Conservation (phyloP, 2,113 vertebrate species). For the Xiphophorus couchianus region DNA sequence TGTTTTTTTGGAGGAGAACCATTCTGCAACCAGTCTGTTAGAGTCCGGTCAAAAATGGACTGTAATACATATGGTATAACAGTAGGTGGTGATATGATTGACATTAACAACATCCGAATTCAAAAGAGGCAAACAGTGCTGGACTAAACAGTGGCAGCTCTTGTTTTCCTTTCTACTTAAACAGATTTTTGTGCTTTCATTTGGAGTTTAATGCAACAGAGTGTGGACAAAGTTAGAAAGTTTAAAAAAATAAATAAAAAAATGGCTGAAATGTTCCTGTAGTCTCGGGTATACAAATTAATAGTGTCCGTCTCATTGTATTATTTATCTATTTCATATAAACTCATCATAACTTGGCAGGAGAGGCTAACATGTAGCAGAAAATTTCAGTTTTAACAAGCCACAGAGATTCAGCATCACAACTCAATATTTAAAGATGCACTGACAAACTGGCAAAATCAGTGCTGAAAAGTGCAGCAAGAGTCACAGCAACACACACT, state of each 20-base stretch:
- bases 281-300: too few species aligned
- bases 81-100: neutral
- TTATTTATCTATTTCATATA: too few species aligned
- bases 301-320: too few species aligned
- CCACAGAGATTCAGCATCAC: too few species aligned
- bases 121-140: neutral
- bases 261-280: too few species aligned
- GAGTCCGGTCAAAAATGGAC: neutral
- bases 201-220: neutral
- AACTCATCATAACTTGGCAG: too few species aligned
- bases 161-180: neutral
- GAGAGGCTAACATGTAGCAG: too few species aligned
- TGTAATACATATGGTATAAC: neutral
- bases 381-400: too few species aligned
- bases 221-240: too few species aligned
- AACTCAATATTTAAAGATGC: neutral
- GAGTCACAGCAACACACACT: neutral
- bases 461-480: neutral
- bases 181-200: neutral
- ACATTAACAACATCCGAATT: neutral
- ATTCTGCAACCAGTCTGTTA: neutral
- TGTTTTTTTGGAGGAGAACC: neutral
- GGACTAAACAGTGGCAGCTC: neutral
- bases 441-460: too few species aligned
- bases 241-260: too few species aligned